Evolutionary conservation across 2,797 vertebrate species (phyloP).

Genomic region (Bradypodion pumilum): DNA sequence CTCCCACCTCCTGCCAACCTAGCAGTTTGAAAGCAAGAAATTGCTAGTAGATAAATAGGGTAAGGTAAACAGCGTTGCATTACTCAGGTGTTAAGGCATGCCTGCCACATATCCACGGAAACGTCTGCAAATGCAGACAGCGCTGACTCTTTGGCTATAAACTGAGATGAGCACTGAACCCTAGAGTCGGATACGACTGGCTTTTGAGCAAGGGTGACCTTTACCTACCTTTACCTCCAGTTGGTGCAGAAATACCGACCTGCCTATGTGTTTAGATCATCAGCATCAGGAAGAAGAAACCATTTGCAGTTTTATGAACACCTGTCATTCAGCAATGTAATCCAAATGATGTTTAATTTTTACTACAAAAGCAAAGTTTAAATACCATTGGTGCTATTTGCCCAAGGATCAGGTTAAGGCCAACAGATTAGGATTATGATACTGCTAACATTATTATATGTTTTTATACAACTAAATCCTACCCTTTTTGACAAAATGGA

Average conservation of each 20-base stretch:
- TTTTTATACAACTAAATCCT: not conserved
- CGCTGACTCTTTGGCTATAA: no score
- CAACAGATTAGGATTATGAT: not conserved
- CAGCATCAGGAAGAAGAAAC: not conserved
- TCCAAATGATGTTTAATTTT: not conserved
- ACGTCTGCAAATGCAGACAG: no score
- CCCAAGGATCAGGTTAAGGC: not conserved
- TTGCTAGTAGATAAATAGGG: no score
- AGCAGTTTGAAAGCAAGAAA: no score
- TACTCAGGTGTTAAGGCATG: no score
- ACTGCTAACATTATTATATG: not conserved
- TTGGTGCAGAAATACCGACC: fast-evolving
- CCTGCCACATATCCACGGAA: no score
- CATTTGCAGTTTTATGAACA: not conserved
- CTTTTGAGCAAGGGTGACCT: no score
- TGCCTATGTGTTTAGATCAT: not conserved
- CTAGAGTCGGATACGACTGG: no score
- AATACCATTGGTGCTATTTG: not conserved
- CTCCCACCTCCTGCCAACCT: no score
- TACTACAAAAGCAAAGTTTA: not conserved
- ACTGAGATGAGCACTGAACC: no score
- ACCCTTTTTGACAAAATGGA: not conserved
- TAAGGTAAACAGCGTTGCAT: no score
- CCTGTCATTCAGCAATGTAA: not conserved
- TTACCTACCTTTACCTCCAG: no score